phyloP scores from a whole-genome alignment of 2,888 invertebrate genomes.

The Steromphala cineraria region DNA sequence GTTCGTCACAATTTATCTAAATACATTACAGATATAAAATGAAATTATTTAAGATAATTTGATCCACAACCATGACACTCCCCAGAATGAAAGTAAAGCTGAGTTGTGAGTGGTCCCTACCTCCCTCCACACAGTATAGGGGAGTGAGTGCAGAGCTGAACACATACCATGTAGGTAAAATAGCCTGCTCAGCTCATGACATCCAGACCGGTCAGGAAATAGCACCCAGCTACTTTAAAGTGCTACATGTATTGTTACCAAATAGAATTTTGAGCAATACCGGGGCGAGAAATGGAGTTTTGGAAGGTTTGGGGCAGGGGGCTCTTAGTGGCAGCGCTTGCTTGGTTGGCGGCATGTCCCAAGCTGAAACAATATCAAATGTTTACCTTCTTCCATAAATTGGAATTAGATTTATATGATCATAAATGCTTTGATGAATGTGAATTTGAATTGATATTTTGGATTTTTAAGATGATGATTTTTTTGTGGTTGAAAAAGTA shows the following conservation, averaged over 20 bases:
- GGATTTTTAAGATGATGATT: too few relatives aligned
- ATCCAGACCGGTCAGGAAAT: neutral
- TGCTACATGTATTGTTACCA: slow-evolving; percentile 19
- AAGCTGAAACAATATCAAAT: slow-evolving; percentile 8
- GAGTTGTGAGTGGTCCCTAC: too few relatives aligned
- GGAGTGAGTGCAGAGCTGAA: too few relatives aligned
- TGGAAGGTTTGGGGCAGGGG: neutral
- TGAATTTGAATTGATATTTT: too few relatives aligned
- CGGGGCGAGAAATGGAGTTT: neutral
- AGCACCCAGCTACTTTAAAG: slow-evolving; percentile 6
- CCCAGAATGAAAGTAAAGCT: too few relatives aligned
- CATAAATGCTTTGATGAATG: too few relatives aligned
- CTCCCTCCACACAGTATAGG: too few relatives aligned
- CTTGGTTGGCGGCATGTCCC: neutral
- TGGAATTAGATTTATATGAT: neutral
- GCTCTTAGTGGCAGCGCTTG: neutral
- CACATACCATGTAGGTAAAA: slow-evolving; percentile 13
- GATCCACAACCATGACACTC: too few relatives aligned
- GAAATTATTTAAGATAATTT: too few relatives aligned
- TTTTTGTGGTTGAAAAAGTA: too few relatives aligned
- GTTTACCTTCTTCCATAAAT: neutral
- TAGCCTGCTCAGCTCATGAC: neutral
- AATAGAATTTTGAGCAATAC: slow-evolving; percentile 12
- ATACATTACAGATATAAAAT: too few relatives aligned
- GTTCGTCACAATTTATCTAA: too few relatives aligned